Evolutionary conservation across 2,888 invertebrate species (phyloP).

Genomic region (Lasioglossum oenotherae): DNA sequence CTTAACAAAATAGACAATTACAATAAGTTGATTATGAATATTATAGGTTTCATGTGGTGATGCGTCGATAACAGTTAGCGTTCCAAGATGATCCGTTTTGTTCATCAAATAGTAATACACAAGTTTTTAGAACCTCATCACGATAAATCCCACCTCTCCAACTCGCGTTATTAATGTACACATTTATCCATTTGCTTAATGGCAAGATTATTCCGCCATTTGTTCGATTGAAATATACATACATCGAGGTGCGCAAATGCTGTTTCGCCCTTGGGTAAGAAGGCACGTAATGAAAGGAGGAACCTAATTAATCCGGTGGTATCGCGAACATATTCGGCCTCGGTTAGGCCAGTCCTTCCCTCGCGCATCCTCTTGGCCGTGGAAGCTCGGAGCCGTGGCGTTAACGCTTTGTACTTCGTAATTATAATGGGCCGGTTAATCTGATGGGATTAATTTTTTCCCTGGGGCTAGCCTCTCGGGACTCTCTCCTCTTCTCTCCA

Average conservation of each 20-base stretch:
- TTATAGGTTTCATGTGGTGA: no score
- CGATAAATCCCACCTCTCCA: not conserved
- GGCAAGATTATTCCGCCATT: not conserved
- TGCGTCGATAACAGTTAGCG: not conserved
- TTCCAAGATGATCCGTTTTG: not conserved
- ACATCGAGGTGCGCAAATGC: constrained; percentile 18
- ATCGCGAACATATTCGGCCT: constrained; percentile 25
- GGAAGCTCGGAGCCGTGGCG: constrained; percentile 49
- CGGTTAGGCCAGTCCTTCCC: constrained; percentile 26
- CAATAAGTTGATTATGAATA: no score
- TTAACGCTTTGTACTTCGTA: constrained; percentile 64
- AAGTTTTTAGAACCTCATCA: not conserved
- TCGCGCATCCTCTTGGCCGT: constrained; percentile 35
- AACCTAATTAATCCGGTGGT: constrained; percentile 61
- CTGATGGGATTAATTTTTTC: constrained; percentile 70
- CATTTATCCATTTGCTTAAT: not conserved
- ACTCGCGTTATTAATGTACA: not conserved
- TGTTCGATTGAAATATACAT: constrained; percentile 52
- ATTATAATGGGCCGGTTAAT: constrained; percentile 69
- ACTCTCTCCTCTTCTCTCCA: not conserved
- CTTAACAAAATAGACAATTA: no score
- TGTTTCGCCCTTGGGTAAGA: not conserved
- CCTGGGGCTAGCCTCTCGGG: constrained; percentile 39
- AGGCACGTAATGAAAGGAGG: constrained; percentile 39
- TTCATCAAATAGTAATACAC: not conserved